Evolutionary conservation across 2,888 invertebrate species (phyloP).

Genomic region (Ptilodon capucinus): DNA sequence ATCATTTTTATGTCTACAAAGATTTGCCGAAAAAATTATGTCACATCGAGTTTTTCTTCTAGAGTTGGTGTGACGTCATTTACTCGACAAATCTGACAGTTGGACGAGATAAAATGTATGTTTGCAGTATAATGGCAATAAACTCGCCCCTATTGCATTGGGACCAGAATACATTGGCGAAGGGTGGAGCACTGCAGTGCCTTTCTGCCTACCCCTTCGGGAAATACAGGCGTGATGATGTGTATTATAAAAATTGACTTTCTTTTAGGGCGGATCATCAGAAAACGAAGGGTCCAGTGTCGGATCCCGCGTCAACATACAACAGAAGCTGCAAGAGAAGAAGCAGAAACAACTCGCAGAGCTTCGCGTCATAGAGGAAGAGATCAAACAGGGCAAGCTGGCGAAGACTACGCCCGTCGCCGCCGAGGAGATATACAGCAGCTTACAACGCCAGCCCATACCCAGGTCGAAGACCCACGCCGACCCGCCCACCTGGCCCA

Average conservation of each 20-base stretch:
- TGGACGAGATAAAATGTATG: too few relatives aligned
- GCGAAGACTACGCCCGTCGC: slow-evolving; percentile 80
- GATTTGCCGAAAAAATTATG: too few relatives aligned
- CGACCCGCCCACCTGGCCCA: slow-evolving; percentile 79
- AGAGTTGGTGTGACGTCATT: too few relatives aligned
- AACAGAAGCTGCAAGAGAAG: slow-evolving; percentile 93
- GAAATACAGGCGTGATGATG: too few relatives aligned
- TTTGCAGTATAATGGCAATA: too few relatives aligned
- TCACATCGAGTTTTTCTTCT: too few relatives aligned
- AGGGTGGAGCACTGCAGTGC: too few relatives aligned
- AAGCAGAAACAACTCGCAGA: slow-evolving; percentile 94
- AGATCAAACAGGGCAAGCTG: slow-evolving; percentile 92
- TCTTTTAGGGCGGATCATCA: slow-evolving; percentile 83
- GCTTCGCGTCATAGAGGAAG: slow-evolving; percentile 89
- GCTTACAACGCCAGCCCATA: slow-evolving; percentile 84
- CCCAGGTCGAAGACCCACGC: slow-evolving; percentile 87
- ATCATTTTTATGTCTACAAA: too few relatives aligned
- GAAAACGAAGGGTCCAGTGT: slow-evolving; percentile 90
- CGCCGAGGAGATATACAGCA: slow-evolving; percentile 81
- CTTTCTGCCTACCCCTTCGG: too few relatives aligned
- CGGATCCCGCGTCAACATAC: slow-evolving; percentile 90
- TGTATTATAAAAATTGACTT: not conserved
- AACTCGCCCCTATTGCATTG: too few relatives aligned
- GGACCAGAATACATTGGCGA: too few relatives aligned
- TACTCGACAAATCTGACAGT: too few relatives aligned